Evolutionary conservation across 2,113 vertebrate species (phyloP).

Genomic region (Desmodus rotundus): DNA sequence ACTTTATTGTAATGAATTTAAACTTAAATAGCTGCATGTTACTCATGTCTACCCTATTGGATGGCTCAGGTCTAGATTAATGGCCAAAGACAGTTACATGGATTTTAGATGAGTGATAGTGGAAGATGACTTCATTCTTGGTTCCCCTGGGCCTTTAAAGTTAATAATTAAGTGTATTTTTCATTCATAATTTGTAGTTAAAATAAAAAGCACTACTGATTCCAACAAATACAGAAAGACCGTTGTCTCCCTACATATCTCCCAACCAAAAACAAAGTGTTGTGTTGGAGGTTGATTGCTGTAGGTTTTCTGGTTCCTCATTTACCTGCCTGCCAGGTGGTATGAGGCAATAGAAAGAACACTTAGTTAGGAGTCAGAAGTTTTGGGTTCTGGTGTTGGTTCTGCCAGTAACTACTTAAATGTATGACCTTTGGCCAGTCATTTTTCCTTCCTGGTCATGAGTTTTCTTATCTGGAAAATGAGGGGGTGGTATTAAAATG

Average conservation of each 20-base stretch:
- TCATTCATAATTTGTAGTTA: conserved; percentile 12
- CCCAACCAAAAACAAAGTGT: neutral
- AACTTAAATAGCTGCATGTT: neutral
- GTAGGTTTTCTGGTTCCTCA: neutral
- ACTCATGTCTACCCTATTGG: neutral
- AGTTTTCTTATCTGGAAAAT: conserved; percentile 56
- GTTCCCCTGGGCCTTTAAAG: neutral
- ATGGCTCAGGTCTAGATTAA: neutral
- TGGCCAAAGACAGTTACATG: neutral
- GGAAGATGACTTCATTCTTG: neutral
- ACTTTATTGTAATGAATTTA: neutral
- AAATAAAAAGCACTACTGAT: neutral
- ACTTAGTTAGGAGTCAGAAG: neutral
- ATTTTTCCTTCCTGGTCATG: conserved; percentile 34
- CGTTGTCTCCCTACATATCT: neutral
- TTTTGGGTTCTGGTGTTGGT: conserved; percentile 44
- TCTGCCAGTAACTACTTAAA: conserved; percentile 24
- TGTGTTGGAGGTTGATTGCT: neutral
- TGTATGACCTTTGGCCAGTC: conserved; percentile 49
- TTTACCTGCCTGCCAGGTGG: neutral
- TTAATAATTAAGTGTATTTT: neutral
- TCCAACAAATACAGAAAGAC: neutral
- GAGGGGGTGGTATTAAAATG: conserved; percentile 42
- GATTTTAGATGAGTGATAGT: neutral
- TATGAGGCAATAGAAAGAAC: conserved; percentile 26